Conservation (phyloP, 1,140 invertebrate genomes). For the Microplitis mediator region DNA sequence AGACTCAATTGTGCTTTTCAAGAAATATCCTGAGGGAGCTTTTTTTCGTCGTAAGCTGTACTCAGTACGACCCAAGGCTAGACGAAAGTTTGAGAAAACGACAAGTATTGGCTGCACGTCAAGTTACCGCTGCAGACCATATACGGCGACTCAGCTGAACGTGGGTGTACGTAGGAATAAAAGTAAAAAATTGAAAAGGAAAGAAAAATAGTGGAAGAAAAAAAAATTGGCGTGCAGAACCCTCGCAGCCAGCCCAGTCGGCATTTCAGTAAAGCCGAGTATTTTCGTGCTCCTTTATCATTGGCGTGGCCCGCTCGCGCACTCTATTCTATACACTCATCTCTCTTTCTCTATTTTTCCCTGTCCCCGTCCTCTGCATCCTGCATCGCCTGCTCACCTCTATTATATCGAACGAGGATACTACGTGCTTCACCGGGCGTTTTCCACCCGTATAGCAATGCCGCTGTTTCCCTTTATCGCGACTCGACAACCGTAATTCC, state of each 20-base stretch:
- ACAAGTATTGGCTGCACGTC: not conserved
- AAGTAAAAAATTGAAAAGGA: not conserved
- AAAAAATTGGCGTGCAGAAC: not conserved
- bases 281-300: constrained; percentile 15
- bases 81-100: not conserved
- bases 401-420: constrained; percentile 19
- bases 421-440: constrained; percentile 18
- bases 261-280: constrained; percentile 11
- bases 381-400: not conserved
- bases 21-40: constrained; percentile 5
- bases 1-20: constrained; percentile 1
- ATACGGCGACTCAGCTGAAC: too few relatives aligned
- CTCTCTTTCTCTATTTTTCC: not conserved
- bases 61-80: too few relatives aligned
- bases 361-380: not conserved
- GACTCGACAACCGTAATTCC: constrained; percentile 41
- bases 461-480: constrained; percentile 43
- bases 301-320: constrained; percentile 4
- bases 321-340: not conserved
- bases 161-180: too few relatives aligned
- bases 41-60: not conserved
- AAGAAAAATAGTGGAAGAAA: not conserved
- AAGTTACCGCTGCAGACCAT: too few relatives aligned
- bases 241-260: not conserved
- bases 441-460: constrained; percentile 35